phyloP scores from a whole-genome alignment of 2,888 invertebrate species.

The Xestia ashworthii region DNA sequence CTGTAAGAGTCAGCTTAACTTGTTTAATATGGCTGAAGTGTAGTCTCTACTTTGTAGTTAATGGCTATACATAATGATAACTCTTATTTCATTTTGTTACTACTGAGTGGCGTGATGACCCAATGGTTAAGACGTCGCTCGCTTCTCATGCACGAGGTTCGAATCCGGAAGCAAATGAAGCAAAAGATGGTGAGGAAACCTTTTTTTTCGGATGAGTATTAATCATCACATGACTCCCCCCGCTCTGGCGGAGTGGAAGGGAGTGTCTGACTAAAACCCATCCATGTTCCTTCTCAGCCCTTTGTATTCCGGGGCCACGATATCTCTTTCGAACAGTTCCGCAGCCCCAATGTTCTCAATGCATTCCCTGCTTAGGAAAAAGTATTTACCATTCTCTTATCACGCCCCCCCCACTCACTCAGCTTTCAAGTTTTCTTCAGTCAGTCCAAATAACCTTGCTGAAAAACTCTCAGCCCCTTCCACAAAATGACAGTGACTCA shows the following conservation, averaged over 20 bases:
- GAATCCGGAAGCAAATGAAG: neutral
- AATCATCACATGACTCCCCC: no score
- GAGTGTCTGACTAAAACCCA: no score
- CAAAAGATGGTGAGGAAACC: no score
- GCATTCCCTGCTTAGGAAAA: no score
- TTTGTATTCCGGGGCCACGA: no score
- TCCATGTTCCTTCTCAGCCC: no score
- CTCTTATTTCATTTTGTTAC: neutral
- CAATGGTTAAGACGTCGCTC: neutral
- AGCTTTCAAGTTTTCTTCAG: neutral
- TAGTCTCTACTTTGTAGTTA: slow-evolving; percentile 25
- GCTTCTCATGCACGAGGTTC: neutral
- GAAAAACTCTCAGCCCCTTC: neutral
- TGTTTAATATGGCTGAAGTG: slow-evolving; percentile 47
- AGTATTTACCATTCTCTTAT: no score
- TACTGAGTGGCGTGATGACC: neutral
- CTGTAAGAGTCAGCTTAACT: slow-evolving; percentile 53
- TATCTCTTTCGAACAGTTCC: no score
- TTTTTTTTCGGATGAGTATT: no score
- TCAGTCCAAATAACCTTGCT: neutral
- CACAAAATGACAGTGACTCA: neutral
- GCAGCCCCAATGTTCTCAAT: no score
- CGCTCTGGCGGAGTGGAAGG: no score
- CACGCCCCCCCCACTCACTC: neutral
- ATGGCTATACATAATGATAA: neutral